phyloP scores from a whole-genome alignment of 2,797 vertebrate species.

The Muscicapa striata region DNA sequence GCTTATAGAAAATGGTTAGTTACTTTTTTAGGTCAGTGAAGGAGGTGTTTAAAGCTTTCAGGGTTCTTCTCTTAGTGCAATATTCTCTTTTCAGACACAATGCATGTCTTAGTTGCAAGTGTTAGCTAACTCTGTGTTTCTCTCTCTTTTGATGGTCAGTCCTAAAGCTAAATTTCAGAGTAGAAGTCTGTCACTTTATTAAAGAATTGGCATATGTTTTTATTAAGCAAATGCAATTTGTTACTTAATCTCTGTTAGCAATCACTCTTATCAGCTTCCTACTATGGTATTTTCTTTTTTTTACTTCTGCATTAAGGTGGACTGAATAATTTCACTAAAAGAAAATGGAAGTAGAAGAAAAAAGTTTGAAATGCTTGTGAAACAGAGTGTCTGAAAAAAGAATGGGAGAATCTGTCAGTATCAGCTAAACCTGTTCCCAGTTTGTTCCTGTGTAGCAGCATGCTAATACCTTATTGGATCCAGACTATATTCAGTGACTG shows the following conservation, averaged over 20 bases:
- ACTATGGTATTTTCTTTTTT: not conserved
- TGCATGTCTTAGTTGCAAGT: constrained; percentile 70
- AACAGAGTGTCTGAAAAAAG: constrained; percentile 54
- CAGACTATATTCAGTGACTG: not conserved
- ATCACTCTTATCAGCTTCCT: constrained; percentile 6
- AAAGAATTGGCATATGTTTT: constrained; percentile 50
- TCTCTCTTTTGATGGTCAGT: constrained; percentile 52
- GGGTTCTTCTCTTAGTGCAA: constrained; percentile 76
- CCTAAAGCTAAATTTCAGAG: constrained; percentile 43
- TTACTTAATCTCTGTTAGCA: constrained; percentile 36
- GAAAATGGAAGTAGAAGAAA: not conserved
- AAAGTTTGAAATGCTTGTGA: constrained; percentile 6
- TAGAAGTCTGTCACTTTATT: constrained; percentile 54
- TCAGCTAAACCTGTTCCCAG: not conserved
- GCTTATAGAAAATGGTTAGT: constrained; percentile 94
- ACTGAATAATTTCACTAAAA: not conserved
- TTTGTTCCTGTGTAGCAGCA: not conserved
- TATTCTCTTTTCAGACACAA: constrained; percentile 74
- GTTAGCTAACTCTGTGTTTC: constrained; percentile 48
- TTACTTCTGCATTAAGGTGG: not conserved
- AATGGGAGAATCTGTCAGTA: constrained; percentile 13
- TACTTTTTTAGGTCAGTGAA: constrained; percentile 84
- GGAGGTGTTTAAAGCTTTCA: constrained; percentile 20
- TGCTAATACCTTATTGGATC: not conserved
- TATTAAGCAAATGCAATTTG: constrained; percentile 17